Conservation (phyloP, 1,140 invertebrate species). For the Pseudomyrmex pallidus region DNA sequence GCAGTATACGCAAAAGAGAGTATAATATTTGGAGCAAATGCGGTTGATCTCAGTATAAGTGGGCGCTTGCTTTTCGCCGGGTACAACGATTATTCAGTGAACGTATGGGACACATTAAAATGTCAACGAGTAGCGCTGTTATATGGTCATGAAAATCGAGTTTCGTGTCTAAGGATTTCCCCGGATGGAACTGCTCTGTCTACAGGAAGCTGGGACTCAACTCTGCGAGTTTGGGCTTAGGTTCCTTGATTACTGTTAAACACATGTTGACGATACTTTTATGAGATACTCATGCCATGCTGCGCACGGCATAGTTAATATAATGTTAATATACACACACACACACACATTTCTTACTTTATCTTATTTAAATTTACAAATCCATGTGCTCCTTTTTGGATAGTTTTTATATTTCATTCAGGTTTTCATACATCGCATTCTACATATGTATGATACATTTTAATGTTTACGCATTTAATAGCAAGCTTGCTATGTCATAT, state of each 20-base stretch:
- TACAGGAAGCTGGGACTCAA: conserved; percentile 99
- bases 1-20: conserved; percentile 98
- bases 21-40: conserved; percentile 99
- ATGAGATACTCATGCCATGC: conserved; percentile 11
- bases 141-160: conserved; percentile 99
- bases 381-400: background rate
- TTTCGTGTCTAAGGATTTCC: conserved; percentile 97
- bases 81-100: conserved; percentile 99
- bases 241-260: conserved; percentile 28
- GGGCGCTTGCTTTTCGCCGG: conserved; percentile 98
- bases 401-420: conserved; percentile 30
- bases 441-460: conserved; percentile 5
- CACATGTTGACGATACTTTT: background rate
- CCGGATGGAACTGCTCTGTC: conserved; percentile 99
- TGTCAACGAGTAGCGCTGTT: conserved; percentile 95
- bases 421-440: conserved; percentile 22
- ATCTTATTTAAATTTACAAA: conserved; percentile 36
- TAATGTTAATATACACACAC: background rate
- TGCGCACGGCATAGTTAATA: conserved; percentile 3
- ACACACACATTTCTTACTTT: conserved; percentile 4
- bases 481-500: conserved; percentile 7
- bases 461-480: conserved; percentile 1
- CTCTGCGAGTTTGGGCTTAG: conserved; percentile 91
- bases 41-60: conserved; percentile 98
- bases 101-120: conserved; percentile 99